Percentiles rank a stretch among this genome's conserved stretches.
These are phyloP conservation scores for Zoanthus gigantus DNA, from an alignment of 92 coral and sea anemone species.

Conservation along the genomic window DNA sequence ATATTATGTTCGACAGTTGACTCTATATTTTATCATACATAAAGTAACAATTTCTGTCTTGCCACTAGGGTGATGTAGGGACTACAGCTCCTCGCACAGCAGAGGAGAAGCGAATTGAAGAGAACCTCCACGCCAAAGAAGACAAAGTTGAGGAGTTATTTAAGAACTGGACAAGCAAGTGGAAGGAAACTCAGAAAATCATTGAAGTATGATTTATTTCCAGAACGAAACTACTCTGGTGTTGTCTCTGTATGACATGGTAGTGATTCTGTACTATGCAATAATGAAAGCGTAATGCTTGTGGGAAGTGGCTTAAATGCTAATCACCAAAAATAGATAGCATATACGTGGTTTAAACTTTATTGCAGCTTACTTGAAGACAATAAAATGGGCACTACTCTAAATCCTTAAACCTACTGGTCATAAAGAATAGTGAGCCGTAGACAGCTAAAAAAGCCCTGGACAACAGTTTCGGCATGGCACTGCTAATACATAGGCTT, in stretches of 20 bases:
- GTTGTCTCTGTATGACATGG: not conserved
- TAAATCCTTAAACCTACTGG: no score
- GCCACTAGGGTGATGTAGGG: conserved; percentile 15
- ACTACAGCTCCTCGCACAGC: conserved; percentile 71
- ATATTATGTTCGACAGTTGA: not conserved
- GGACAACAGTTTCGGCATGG: no score
- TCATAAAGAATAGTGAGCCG: no score
- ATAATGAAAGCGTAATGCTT: not conserved
- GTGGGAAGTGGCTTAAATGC: no score
- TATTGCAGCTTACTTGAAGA: no score
- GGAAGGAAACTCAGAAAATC: conserved; percentile 98
- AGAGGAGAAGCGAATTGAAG: conserved; percentile 88
- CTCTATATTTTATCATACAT: not conserved
- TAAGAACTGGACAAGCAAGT: conserved; percentile 98
- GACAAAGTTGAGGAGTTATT: conserved; percentile 96
- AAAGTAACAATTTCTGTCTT: not conserved
- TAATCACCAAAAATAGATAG: no score
- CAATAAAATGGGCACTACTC: no score
- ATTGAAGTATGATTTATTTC: conserved; percentile 74
- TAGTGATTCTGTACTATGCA: not conserved
- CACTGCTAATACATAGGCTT: no score
- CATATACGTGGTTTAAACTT: no score
- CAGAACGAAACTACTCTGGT: no score
- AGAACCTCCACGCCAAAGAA: conserved; percentile 90
- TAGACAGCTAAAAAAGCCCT: no score